Base-by-base conservation (phyloP, 92 coral and sea anemone genomes). In the Epizoanthus illoricatus region DNA sequence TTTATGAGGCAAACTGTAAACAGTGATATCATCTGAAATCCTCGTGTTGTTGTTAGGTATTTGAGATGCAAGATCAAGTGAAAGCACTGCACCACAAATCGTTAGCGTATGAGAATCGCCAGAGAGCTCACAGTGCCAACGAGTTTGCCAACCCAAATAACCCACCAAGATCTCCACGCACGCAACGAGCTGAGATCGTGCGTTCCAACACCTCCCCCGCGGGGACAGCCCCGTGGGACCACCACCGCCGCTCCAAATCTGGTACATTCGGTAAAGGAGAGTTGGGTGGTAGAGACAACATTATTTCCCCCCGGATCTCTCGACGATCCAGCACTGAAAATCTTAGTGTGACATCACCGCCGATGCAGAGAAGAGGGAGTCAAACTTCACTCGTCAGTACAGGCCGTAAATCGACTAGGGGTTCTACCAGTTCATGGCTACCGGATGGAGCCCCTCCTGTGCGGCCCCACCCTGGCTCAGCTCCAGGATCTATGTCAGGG, bases 61-160 rank as follows among this genome's bases (percentile, higher is more conserved):
- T 93, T 23, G 97, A 93, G 55, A 93, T 93, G 97, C 97, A 93
- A 67, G 94, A 93, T 18, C 97, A 93, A 64, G 84, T 91, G 42
- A 93, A 93, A 72, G 88, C 93, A 4, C 90, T 93, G 21, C 97
- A 93, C 80, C 97, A 91, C 54, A 93, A 89, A 24, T 91, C 97
- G 5, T 84, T 93, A 17, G 92, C 88, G n/a, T 91, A 86, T 59
- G 97, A 93, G 69, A 88, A 88, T 28, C 91, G 87, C 52, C 70
- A 87, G 69, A 87, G 97, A 13, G 86, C 97, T 5, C 89, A 90
- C 79, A 92, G 97, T 74, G 86, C 86, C 65, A 94, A 93, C 42
- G 88, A 84, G 62, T 90, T 76, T 41, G 67, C 86, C 2, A 84
- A 78, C 65, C 85, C 16, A 76, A 88, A 42, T 61, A 78, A 78